A percentile compares a stretch with the other conserved stretches of the same genome.
Conservation (phyloP, 2,797 vertebrate species). For the Harpagifer antarcticus region DNA sequence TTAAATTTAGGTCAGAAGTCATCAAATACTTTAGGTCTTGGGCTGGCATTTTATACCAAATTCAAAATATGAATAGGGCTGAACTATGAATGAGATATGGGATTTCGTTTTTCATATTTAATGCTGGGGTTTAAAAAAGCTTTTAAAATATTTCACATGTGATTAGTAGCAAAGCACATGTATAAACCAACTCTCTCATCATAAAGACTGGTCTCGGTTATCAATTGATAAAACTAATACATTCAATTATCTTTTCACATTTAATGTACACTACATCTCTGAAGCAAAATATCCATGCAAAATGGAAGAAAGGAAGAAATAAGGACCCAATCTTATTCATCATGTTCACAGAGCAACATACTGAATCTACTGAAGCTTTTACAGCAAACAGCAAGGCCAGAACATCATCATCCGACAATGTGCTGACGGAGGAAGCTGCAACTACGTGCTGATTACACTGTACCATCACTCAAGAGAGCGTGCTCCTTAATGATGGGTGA, state of each 20-base stretch:
- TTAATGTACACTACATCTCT: neutral
- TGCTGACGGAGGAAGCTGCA: slow-evolving; percentile 72
- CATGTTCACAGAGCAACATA: slow-evolving; percentile 30
- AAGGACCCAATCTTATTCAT: slow-evolving; percentile 19
- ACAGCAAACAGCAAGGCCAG: slow-evolving; percentile 35
- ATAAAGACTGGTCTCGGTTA: neutral
- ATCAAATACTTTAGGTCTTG: neutral
- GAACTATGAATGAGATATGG: slow-evolving; percentile 13
- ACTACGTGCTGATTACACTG: slow-evolving; percentile 79
- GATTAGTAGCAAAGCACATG: neutral
- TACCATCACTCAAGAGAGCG: slow-evolving; percentile 78
- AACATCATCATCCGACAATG: slow-evolving; percentile 65
- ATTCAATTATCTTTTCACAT: slow-evolving; percentile 1
- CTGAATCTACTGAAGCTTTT: slow-evolving; percentile 45
- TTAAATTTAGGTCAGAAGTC: slow-evolving; percentile 25
- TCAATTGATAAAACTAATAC: slow-evolving; percentile 11
- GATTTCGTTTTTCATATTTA: slow-evolving; percentile 10
- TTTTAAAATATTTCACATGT: neutral
- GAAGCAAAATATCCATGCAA: slow-evolving; percentile 13
- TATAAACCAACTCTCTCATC: neutral
- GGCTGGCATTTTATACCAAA: neutral
- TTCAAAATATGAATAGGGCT: neutral
- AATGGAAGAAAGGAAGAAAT: neutral
- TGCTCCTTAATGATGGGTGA: slow-evolving; percentile 77
- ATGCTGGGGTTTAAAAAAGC: neutral